phyloP scores from a whole-genome alignment of 2,888 invertebrate species.

The Sarcophaga subvicina region DNA sequence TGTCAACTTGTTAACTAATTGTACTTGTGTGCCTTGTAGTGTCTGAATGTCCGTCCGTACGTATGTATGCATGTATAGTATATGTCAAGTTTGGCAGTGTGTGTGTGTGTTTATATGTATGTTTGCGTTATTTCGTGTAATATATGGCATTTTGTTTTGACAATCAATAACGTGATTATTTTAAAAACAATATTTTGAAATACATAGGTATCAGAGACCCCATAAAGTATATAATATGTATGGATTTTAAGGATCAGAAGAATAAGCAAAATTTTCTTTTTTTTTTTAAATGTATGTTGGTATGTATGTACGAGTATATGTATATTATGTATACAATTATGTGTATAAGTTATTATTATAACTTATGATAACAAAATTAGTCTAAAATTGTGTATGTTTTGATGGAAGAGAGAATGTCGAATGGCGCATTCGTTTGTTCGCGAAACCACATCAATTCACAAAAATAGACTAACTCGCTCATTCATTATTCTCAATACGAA shows the following conservation, averaged over 20 bases:
- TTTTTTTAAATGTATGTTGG: not conserved
- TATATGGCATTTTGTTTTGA: slow-evolving; percentile 61
- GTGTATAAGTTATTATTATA: not conserved
- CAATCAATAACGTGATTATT: slow-evolving; percentile 60
- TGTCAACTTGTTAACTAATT: not conserved
- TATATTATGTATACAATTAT: not conserved
- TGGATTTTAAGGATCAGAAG: slow-evolving; percentile 67
- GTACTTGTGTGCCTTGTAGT: not conserved
- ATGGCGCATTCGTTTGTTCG: not conserved
- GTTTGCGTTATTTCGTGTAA: slow-evolving; percentile 1
- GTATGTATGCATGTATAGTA: not conserved
- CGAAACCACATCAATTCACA: slow-evolving; percentile 42
- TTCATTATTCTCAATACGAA: slow-evolving; percentile 54
- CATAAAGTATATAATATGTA: slow-evolving; percentile 65
- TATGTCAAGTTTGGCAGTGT: not conserved
- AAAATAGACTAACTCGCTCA: slow-evolving; percentile 48
- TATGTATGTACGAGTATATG: not conserved
- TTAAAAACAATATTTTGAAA: slow-evolving; percentile 63
- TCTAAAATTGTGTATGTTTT: slow-evolving; percentile 51
- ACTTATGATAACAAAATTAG: slow-evolving; percentile 18
- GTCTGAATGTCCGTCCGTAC: not conserved
- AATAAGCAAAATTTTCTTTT: slow-evolving; percentile 52
- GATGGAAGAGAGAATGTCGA: slow-evolving; percentile 23
- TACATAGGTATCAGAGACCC: slow-evolving; percentile 68
- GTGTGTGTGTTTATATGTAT: not conserved